Evolutionary conservation across 2,113 vertebrate genomes (phyloP).

Genomic region (Megaceryle torquata): DNA sequence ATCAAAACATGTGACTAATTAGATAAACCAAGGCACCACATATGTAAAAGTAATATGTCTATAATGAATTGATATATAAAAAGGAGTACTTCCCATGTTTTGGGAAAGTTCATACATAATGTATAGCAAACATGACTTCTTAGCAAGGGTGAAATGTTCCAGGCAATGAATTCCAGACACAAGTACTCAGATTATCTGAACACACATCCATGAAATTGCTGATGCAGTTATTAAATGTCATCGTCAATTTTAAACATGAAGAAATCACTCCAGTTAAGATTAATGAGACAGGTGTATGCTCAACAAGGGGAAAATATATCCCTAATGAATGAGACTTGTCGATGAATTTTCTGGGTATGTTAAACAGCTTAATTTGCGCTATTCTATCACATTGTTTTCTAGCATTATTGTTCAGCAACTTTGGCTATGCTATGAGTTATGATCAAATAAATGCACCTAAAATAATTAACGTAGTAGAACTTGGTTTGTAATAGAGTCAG

Average conservation of each 20-base stretch:
- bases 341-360: not conserved
- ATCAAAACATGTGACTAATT: not conserved
- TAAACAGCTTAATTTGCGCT: not conserved
- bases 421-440: not conserved
- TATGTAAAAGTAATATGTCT: not conserved
- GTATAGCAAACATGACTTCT: not conserved
- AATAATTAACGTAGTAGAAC: not conserved
- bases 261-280: not conserved
- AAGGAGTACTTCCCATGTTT: not conserved
- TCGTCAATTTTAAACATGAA: not conserved
- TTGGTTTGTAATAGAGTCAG: not conserved
- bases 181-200: not conserved
- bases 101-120: not conserved
- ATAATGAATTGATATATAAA: not conserved
- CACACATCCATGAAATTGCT: not conserved
- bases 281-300: not conserved
- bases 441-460: not conserved
- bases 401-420: not conserved
- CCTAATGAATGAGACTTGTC: not conserved
- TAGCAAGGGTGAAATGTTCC: not conserved
- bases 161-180: not conserved
- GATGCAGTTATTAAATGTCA: not conserved
- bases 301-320: not conserved
- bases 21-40: not conserved
- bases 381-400: not conserved